Conservation (phyloP, 1,140 invertebrate species). For the Drosophila auraria region DNA sequence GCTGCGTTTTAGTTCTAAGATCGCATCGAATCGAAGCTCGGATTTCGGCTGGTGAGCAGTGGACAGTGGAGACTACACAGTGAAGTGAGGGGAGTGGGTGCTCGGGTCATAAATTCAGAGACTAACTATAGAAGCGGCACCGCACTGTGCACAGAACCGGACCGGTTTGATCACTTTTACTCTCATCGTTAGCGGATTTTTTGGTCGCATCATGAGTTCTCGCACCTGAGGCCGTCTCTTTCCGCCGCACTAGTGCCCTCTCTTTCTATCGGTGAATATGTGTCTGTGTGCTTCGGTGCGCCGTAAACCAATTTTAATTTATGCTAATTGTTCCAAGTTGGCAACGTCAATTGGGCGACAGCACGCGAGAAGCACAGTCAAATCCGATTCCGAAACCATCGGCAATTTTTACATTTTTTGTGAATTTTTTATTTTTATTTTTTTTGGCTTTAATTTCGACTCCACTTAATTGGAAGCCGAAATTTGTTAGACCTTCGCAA, state of each 20-base stretch:
- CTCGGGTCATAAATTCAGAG: slow-evolving; percentile 68
- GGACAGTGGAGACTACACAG: neutral
- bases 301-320: slow-evolving; percentile 83
- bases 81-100: slow-evolving; percentile 30
- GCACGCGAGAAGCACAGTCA: slow-evolving; percentile 60
- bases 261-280: slow-evolving; percentile 2
- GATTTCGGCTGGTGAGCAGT: slow-evolving; percentile 22
- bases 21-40: slow-evolving; percentile 37
- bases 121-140: slow-evolving; percentile 76
- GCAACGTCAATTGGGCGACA: slow-evolving; percentile 67
- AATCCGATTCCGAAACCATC: slow-evolving; percentile 54
- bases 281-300: slow-evolving; percentile 7
- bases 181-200: slow-evolving; percentile 71
- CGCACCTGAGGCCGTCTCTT: slow-evolving; percentile 12
- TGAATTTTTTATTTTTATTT: slow-evolving; percentile 4
- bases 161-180: slow-evolving; percentile 82
- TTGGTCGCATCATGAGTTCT: slow-evolving; percentile 56
- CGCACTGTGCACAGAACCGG: slow-evolving; percentile 26
- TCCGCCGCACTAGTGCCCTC: neutral
- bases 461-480: slow-evolving; percentile 49
- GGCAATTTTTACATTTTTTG: slow-evolving; percentile 28
- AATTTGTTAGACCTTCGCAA: slow-evolving; percentile 58
- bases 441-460: slow-evolving; percentile 49
- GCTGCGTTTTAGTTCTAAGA: slow-evolving; percentile 72
- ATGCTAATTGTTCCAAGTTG: slow-evolving; percentile 75